Evolutionary conservation across 2,113 vertebrate species (phyloP).

Genomic region (Pelmatolapia mariae): DNA sequence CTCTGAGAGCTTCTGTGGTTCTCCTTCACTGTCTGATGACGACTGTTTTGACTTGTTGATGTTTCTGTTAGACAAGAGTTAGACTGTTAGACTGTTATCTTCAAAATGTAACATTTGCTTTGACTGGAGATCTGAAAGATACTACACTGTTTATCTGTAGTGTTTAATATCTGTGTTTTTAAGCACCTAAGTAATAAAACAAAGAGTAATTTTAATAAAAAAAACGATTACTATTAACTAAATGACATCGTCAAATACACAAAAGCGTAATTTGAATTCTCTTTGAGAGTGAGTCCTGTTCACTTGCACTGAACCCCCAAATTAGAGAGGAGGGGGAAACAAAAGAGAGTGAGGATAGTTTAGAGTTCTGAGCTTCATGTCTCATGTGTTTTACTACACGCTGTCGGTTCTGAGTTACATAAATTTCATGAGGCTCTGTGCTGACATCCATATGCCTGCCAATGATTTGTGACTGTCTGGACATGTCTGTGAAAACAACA

Average conservation of each 20-base stretch:
- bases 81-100: neutral
- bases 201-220: neutral
- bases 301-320: neutral
- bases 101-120: neutral
- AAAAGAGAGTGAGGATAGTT: neutral
- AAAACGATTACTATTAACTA: neutral
- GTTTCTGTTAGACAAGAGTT: neutral
- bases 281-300: neutral
- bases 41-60: neutral
- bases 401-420: neutral
- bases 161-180: neutral
- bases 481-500: neutral
- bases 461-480: neutral
- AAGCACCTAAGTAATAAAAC: neutral
- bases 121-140: neutral
- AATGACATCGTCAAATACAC: neutral
- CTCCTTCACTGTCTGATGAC: constrained; percentile 26
- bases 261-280: neutral
- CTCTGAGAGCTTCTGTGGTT: constrained; percentile 8
- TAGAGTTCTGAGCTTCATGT: neutral
- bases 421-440: neutral
- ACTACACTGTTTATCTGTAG: neutral
- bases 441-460: neutral
- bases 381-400: neutral
- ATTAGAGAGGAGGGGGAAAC: neutral